These are phyloP conservation scores for Babylonia areolata DNA, from an alignment of 1,140 invertebrate species.

Conservation along the genomic window DNA sequence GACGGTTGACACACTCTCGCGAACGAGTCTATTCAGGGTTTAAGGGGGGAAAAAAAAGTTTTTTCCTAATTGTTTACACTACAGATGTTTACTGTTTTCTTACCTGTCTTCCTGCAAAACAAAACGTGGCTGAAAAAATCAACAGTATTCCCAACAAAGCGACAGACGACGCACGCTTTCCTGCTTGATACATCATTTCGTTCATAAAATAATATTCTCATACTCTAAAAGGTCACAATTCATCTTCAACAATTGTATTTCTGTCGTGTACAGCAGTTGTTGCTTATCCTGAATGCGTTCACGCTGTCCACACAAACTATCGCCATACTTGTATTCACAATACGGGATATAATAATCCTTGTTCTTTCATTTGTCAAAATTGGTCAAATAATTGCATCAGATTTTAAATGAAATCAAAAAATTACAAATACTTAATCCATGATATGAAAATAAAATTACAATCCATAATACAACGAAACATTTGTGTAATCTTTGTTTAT, in stretches of 20 bases:
- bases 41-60: too few species aligned
- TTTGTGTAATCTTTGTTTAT: not conserved
- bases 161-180: not conserved
- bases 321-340: slow-evolving; percentile 14
- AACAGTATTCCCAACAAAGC: slow-evolving; percentile 3
- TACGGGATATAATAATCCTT: not conserved
- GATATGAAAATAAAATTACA: not conserved
- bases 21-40: too few species aligned
- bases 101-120: slow-evolving; percentile 21
- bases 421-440: not conserved
- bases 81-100: too few species aligned
- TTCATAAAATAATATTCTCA: not conserved
- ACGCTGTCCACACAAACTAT: not conserved
- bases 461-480: not conserved
- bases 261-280: not conserved
- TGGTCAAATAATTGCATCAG: slow-evolving; percentile 8
- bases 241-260: not conserved
- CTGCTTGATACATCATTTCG: not conserved
- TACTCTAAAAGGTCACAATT: not conserved
- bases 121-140: not conserved
- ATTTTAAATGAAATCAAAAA: not conserved
- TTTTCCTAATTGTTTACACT: too few species aligned
- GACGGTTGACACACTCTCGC: too few species aligned
- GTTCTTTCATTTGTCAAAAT: not conserved
- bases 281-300: not conserved